Evolutionary conservation across 1,140 invertebrate genomes (phyloP).

Genomic region (Drosophila pseudoobscura): DNA sequence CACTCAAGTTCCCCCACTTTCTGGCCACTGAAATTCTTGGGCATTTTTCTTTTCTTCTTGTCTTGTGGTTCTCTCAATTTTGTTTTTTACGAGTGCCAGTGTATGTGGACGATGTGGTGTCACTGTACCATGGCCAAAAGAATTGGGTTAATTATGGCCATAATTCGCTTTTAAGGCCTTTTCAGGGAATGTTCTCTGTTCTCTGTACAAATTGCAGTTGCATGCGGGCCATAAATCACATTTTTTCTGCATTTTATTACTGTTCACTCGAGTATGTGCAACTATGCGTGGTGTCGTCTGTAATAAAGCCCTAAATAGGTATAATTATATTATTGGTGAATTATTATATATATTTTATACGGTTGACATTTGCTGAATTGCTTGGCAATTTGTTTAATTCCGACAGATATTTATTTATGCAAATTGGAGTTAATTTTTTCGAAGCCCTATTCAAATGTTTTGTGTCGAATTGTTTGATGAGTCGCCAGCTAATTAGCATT

Average conservation of each 20-base stretch:
- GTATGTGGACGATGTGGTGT: conserved; percentile 1
- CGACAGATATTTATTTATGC: conserved; percentile 58
- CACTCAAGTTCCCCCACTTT: conserved; percentile 23
- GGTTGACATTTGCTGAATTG: conserved; percentile 38
- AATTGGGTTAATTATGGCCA: conserved; percentile 76
- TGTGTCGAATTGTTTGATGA: conserved; percentile 36
- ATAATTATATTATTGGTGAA: conserved; percentile 66
- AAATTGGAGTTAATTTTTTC: conserved; percentile 55
- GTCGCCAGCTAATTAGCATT: conserved; percentile 57
- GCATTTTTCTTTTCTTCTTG: conserved; percentile 41
- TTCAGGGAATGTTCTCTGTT: conserved; percentile 38
- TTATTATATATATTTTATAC: conserved; percentile 33
- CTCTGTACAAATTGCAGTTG: conserved; percentile 66
- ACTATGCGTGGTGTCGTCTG: conserved; percentile 8
- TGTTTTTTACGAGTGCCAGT: conserved; percentile 54
- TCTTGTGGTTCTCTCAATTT: conserved; percentile 34
- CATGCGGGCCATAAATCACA: conserved; percentile 69
- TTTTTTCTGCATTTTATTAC: conserved; percentile 4
- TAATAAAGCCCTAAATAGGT: conserved; percentile 46
- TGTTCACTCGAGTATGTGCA: conserved; percentile 11
- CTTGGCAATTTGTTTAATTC: conserved; percentile 58
- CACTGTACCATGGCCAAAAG: conserved; percentile 56
- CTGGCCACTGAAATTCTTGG: conserved; percentile 60
- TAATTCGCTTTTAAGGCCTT: conserved; percentile 76
- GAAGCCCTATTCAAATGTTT: conserved; percentile 19